Base-by-base conservation (phyloP, 2,113 vertebrate genomes). In the Plecturocebus donacophilus region DNA sequence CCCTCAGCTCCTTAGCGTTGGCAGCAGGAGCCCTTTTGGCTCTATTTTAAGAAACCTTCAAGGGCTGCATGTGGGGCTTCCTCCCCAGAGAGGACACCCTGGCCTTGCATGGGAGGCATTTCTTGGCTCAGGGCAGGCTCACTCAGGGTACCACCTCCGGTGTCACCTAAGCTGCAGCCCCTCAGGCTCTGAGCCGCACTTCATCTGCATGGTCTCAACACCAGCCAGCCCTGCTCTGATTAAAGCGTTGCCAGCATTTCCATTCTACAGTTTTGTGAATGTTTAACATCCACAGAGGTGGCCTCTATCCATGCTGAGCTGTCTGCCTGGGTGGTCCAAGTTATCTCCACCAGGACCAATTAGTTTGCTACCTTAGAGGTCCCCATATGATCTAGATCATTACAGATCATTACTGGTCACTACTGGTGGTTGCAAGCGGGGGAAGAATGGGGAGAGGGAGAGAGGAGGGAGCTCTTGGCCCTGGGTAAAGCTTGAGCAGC, bases 41-140 rank as follows among this genome's bases (percentile, higher is more conserved):
- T 90, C 61, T 92, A 76, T 82, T 96, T 94, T 80, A 80, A 87
- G 88, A 76, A 83, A 61, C n/a, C 61, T 75, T 13, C 75, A 92
- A 95, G 38, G 13, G 0, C 20, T 40, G 52, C 30, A 40, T 52
- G 5, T 5, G 14, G 12, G 21, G 20, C 6, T 64, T 32, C n/a
- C 56, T 86, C 35, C 21, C 38, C 12, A 19, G 86, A 86, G 70
- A 95, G 25, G 12, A 71, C 79, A 45, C 58, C 64, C 73, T 32
- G 12, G 88, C 70, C 54, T 85, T 52, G 13, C 49, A 35, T 2
- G 49, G 47, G 35, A 64, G 17, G 49, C 25, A 7, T 47, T 75
- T 94, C 80, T 54, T 81, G 91, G 91, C 54, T 87, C 17, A 2
- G 32, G 40, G 61, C 49, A 75, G 54, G 54, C 56, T 47, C 71